Evolutionary conservation across 2,888 invertebrate species (phyloP), one percentile per base, ranked within the genome.

Genomic region (Timema cristinae): DNA sequence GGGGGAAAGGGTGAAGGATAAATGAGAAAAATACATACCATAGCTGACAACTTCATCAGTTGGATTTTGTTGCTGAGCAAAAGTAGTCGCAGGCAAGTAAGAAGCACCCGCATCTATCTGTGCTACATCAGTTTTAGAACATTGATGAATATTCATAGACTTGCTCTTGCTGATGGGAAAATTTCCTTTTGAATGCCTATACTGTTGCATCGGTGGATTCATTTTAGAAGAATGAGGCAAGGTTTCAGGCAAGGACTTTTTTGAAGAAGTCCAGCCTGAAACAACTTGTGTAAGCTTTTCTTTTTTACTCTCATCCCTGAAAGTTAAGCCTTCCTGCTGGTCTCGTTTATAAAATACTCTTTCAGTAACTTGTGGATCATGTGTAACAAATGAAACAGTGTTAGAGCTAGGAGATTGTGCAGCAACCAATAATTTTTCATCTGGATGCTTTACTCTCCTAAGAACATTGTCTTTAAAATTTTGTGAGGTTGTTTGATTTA

Each of bases 1-100:
- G 32, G 4, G 4, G 32, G 32, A 32, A 32, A 32, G 32, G 32
- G 32, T 32, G 4, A 32, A 32, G 32, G 32, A 32, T 32, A 32
- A 32, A 32, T 32, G 32, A 32, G 4, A 32, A 32, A 66, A 4
- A 70, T 49, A 70, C 73, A 59, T 67, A 73, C 73, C 73, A 68
- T 70, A 73, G 54, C 67, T 67, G 48, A 67, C 70, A 6, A 59
- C 67, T 67, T 72, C 72, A 66, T 50, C 32, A n/a, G 48, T 61
- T n/a, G 32, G 47, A 32, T 32, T 32, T 32, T 32, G 32, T 32
- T 32, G 32, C 4, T 32, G 32, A 32, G 11, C n/a, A 13, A 54
- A 54, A 54, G 11, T 54, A 13, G 11, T 13, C 13, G 13, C 54
- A 13, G 54, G 54, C n/a, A 13, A 4, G 54, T 7, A 15, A 7